Percentiles rank a stretch among this genome's conserved stretches.
phyloP scores from a whole-genome alignment of 2,113 vertebrate species.

The Hyaena hyaena region DNA sequence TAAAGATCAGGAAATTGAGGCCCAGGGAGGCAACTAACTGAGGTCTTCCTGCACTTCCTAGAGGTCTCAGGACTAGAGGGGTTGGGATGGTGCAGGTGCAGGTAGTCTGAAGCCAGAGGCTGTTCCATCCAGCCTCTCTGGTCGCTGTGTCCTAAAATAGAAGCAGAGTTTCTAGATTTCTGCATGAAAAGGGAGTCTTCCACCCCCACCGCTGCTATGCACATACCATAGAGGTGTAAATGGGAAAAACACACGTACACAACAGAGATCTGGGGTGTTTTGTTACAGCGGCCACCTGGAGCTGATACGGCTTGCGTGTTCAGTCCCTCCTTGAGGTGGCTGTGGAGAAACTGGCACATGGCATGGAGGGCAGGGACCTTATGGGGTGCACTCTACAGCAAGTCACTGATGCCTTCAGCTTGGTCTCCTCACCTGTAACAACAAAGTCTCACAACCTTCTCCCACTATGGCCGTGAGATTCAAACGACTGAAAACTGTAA shows the following conservation, averaged over 20 bases:
- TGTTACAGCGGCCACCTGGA: not conserved
- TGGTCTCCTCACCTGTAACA: not conserved
- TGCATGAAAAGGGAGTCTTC: not conserved
- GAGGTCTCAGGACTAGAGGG: fast-evolving
- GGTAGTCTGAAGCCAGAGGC: not conserved
- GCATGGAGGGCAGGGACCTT: not conserved
- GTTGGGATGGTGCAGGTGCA: fast-evolving
- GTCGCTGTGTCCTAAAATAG: fast-evolving
- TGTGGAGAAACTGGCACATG: not conserved
- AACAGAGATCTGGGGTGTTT: not conserved
- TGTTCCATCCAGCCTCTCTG: not conserved
- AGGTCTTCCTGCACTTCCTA: fast-evolving
- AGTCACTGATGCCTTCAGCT: too few species aligned
- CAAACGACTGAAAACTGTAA: not conserved
- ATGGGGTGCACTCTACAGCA: fast-evolving
- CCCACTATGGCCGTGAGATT: not conserved
- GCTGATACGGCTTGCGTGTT: not conserved
- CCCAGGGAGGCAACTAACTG: not conserved
- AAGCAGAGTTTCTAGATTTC: not conserved
- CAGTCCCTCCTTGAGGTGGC: not conserved
- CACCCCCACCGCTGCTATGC: not conserved
- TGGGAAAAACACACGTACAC: not conserved
- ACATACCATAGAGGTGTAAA: too few species aligned
- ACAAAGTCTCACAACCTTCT: not conserved
- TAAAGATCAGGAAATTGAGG: not conserved